Evolutionary conservation across 2,113 vertebrate species (phyloP).

Genomic region (Orientallactaga bullata): DNA sequence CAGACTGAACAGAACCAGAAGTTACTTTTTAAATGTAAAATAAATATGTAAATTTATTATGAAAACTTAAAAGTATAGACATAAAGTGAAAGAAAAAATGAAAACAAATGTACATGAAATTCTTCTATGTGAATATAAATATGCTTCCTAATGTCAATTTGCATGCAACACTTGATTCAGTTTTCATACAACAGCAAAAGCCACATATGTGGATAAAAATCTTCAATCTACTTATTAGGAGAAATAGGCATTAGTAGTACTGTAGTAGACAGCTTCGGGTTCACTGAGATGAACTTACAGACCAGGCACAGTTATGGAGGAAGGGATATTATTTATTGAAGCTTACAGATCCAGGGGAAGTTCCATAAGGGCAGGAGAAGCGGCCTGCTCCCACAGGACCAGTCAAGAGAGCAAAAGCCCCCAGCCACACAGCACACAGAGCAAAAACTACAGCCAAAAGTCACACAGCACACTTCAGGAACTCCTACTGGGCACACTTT

Average conservation of each 20-base stretch:
- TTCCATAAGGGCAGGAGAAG: too few relatives aligned
- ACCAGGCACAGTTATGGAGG: too few relatives aligned
- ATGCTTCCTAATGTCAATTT: neutral
- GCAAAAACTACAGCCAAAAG: too few relatives aligned
- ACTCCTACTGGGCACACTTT: too few relatives aligned
- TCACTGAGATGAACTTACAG: too few relatives aligned
- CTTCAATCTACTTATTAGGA: neutral
- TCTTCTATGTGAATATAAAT: neutral
- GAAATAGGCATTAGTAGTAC: neutral
- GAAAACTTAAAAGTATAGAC: neutral
- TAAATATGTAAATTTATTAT: neutral
- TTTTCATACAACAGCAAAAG: neutral
- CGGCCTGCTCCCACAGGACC: too few relatives aligned
- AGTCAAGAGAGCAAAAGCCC: too few relatives aligned
- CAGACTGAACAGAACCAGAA: neutral
- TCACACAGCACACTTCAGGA: too few relatives aligned
- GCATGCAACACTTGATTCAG: neutral
- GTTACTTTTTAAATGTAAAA: neutral
- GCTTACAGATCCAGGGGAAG: too few relatives aligned
- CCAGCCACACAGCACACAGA: too few relatives aligned
- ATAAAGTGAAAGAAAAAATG: neutral
- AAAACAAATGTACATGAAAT: neutral
- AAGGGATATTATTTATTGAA: too few relatives aligned
- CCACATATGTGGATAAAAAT: neutral
- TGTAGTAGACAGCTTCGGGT: too few relatives aligned